Evolutionary conservation across 1,140 invertebrate genomes (phyloP).

Genomic region (Panonychus citri): DNA sequence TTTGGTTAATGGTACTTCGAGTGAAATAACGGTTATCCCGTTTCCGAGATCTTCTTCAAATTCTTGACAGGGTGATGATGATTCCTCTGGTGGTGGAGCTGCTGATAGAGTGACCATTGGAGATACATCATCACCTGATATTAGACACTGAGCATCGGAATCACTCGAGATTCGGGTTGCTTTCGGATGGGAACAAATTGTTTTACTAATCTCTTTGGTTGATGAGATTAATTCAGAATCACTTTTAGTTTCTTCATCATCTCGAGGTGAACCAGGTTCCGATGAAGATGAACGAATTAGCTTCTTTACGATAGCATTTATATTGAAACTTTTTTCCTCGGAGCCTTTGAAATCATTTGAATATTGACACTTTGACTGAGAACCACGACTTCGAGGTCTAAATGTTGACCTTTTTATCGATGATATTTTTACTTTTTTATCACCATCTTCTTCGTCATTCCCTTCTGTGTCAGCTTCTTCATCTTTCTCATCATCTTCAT

Average conservation of each 20-base stretch:
- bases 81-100: background rate
- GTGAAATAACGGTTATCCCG: constrained; percentile 20
- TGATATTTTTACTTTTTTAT: background rate
- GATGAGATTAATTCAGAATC: background rate
- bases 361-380: too few relatives aligned
- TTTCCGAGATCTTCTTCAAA: constrained; percentile 13
- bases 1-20: constrained; percentile 14
- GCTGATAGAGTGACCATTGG: constrained; percentile 20
- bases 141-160: background rate
- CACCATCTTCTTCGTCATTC: background rate
- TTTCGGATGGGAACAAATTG: too few relatives aligned
- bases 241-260: background rate
- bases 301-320: background rate
- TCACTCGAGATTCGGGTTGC: too few relatives aligned
- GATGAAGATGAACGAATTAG: background rate
- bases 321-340: too few relatives aligned
- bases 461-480: background rate
- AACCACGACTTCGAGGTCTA: too few relatives aligned
- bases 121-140: constrained; percentile 11
- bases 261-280: background rate
- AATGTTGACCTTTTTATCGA: too few relatives aligned
- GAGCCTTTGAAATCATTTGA: too few relatives aligned
- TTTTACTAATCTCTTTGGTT: background rate
- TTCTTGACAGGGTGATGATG: background rate
- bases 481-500: background rate